Evolutionary conservation across 2,113 vertebrate species (phyloP).

Genomic region (Xiphias gladius): DNA sequence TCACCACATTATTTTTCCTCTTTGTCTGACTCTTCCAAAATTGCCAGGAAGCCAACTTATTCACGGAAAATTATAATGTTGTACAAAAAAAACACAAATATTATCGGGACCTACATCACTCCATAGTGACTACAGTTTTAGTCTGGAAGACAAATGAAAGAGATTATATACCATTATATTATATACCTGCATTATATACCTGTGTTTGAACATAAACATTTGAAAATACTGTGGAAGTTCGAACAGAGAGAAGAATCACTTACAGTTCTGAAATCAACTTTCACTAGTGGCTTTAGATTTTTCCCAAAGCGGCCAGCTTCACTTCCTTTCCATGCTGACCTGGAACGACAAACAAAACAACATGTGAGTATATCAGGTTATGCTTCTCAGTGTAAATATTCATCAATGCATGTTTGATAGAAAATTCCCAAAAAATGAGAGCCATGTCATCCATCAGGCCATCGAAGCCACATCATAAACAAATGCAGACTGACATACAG

Average conservation of each 20-base stretch:
- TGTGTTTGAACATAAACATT: background rate
- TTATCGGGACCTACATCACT: background rate
- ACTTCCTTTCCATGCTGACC: conserved; percentile 59
- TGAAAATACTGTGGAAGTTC: background rate
- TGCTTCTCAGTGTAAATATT: background rate
- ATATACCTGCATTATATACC: background rate
- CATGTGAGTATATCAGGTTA: background rate
- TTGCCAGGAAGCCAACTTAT: background rate
- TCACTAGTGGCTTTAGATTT: conserved; percentile 32
- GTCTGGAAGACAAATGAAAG: background rate
- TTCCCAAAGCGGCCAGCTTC: conserved; percentile 27
- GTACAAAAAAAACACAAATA: background rate
- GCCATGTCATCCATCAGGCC: background rate
- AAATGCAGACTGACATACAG: conserved; percentile 33
- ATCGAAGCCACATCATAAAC: conserved; percentile 15
- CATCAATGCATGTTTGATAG: background rate
- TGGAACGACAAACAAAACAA: conserved; percentile 42
- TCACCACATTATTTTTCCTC: background rate
- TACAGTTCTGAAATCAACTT: conserved; percentile 47
- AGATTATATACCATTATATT: no score
- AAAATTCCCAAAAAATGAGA: conserved; percentile 6
- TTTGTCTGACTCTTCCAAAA: background rate
- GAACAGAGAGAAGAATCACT: conserved; percentile 31
- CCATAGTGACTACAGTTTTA: background rate
- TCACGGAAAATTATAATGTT: background rate